Base-by-base conservation (phyloP, 2,113 vertebrate species). In the Orthochromis indermauri region DNA sequence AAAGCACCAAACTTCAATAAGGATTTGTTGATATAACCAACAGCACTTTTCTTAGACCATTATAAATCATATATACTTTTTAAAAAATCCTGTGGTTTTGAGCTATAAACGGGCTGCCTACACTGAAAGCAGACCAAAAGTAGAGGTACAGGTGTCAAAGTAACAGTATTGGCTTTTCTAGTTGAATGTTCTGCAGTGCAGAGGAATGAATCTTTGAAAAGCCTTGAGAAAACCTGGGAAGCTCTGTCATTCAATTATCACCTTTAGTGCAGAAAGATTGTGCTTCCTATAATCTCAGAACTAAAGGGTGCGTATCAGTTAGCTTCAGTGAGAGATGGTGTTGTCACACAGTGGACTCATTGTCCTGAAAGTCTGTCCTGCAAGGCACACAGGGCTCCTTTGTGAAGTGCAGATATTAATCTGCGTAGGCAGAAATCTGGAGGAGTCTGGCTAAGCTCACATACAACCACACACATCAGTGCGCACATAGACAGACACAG, bases 361-460 rank as follows among this genome's bases (percentile, higher is more conserved):
- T 96, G 95, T 95, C 92, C 93, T 84, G 68, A 88, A 84, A 91
- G 54, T 92, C 88, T 94, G 90, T 95, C 91, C 91, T 92, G 93
- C 80, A n/a, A 68, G 81, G 87, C 90, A 95, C 92, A 95, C 91
- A 93, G 92, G 87, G 84, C 78, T 84, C 86, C 94, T 96, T 95
- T 96, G 95, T 96, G 84, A 84, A 86, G 88, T 16, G 88, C 90
- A 93, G 94, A 95, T 96, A 96, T 95, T 91, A 95, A 95, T 95
- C 94, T 94, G 90, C 92, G 79, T 85, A 91, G 91, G 91, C 92
- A 91, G 89, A 93, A 88, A 95, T 95, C 85, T 92, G 92, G 93
- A 93, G 93, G 92, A 93, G 92, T 90, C 86, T 91, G 94, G 86
- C 89, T 94, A 92, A 94, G 66, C 91, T 95, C 91, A 94, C 91